Evolutionary conservation across 2,797 vertebrate species (phyloP), one percentile per base, ranked within the genome.

Genomic region (Chelmon rostratus): DNA sequence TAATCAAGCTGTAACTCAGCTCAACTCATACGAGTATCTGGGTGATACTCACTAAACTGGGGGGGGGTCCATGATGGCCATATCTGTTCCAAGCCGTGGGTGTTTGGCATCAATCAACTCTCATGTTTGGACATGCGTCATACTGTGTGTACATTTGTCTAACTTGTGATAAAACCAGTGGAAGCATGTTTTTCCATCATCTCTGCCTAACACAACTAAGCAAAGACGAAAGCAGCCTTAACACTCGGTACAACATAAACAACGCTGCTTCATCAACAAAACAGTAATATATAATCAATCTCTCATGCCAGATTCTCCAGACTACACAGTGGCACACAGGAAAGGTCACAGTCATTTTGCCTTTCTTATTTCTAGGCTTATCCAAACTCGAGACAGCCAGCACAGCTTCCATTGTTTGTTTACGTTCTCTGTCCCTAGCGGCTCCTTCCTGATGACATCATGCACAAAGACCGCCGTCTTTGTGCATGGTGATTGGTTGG

Each of bases 101-200:
- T 35, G 38, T 23, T 33, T 8, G 21, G 15, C 54, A 44, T 21
- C n/a, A 28, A 40, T 54, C 35, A 19, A 19, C 46, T 31, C 40
- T 16, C 37, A 33, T 46, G 21, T 47, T 33, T 69, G 35, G 35
- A 57, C 70, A 42, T 63, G 25, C 19, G 40, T 47, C 62, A 49
- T 35, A 18, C 62, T 50, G n/a, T 31, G 61, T 35, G 37, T 47
- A 54, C 18, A 46, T 47, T 35, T 46, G 21, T 53, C 37, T 28
- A 28, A 18, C 4, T 28, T 47, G 23, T 44, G 5, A 5, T 13
- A 44, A 38, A 44, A 47, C 44, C 44, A 47, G 18, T 6, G 18
- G 47, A 47, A 21, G 18, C 6, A 23, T 10, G 7, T 31, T 31
- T 68, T 52, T 50, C 46, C 3, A 0, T 53, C 15, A 68, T 40